Conservation (phyloP, 2,797 vertebrate species). For the Dermochelys coriacea region DNA sequence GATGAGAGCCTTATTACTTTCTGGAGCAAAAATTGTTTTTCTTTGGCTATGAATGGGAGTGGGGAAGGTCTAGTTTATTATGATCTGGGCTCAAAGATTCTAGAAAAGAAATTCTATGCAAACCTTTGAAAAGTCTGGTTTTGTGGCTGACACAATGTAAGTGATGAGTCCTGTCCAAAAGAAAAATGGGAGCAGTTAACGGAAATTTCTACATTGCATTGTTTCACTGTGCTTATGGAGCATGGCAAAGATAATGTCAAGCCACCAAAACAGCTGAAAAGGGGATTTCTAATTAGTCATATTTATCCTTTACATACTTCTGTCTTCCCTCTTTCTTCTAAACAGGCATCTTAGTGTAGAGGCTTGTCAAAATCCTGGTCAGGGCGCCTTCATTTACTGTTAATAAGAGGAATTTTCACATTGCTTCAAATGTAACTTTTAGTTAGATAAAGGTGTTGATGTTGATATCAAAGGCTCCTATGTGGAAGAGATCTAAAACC, state of each 20-base stretch:
- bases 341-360: conserved; percentile 41
- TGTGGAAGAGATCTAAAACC: background rate
- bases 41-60: background rate
- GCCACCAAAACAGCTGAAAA: conserved; percentile 64
- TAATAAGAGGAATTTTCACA: conserved; percentile 85
- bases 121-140: conserved; percentile 57
- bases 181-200: conserved; percentile 70
- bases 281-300: conserved; percentile 71
- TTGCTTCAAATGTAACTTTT: conserved; percentile 89
- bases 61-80: background rate
- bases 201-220: conserved; percentile 51
- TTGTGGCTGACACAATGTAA: conserved; percentile 66
- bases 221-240: conserved; percentile 34
- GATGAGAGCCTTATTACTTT: conserved; percentile 17
- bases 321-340: conserved; percentile 46
- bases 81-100: background rate
- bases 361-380: conserved; percentile 70
- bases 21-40: background rate
- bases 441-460: conserved; percentile 41
- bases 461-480: background rate
- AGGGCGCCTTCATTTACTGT: conserved; percentile 76
- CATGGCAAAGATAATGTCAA: conserved; percentile 60
- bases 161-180: conserved; percentile 63
- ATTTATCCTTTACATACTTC: conserved; percentile 65
- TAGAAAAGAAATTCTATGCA: conserved; percentile 12